Base-by-base conservation (phyloP, 2,113 vertebrate genomes). In the Forbesichthys papilliferus region DNA sequence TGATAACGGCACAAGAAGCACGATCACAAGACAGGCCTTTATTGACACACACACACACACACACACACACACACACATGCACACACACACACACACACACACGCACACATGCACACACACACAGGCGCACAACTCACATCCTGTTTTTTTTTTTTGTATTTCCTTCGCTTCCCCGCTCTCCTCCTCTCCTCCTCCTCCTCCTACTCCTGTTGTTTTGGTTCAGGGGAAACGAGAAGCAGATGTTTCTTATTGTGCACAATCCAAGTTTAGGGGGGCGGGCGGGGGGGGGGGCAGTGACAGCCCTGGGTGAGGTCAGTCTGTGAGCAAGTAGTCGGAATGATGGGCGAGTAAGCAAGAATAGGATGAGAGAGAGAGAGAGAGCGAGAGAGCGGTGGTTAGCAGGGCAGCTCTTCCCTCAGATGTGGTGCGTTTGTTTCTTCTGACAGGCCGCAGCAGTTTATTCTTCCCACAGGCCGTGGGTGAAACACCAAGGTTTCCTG, bases 221-320 rank as follows among this genome's bases (percentile, higher is more conserved):
- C 90, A 78, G 74, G 63, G 78, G 82, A 88, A 91, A 93, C 88
- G 89, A 90, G 88, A 91, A 90, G 80, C 91, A 94, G 91, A 94
- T 93, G 91, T 91, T 88, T 82, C 84, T 88, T 88, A 90, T 89
- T 91, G 88, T 92, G 88, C 89, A 87, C 68, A 81, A 84, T 73
- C 86, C 80, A 83, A 79, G 34, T 27, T 16, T 33, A 72, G 63
- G 58, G 65, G 61, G 58, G 46, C 13, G 54, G 49, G 46, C 16
- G 75, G 71, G 56, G 70, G 18, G 70, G 18, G 55, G 51, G 33
- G 33, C 10, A 0, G 48, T 48, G 67, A 27, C 49, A 42, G 67
- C 36, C 59, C 53, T 49, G 60, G 74, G 64, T 71, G 76, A 79
- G 75, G 71, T 69, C 61, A 73, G 71, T 66, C 49, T 48, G 63